Conservation (phyloP, 1,140 invertebrate species). For the Aphelinus atriplicis region DNA sequence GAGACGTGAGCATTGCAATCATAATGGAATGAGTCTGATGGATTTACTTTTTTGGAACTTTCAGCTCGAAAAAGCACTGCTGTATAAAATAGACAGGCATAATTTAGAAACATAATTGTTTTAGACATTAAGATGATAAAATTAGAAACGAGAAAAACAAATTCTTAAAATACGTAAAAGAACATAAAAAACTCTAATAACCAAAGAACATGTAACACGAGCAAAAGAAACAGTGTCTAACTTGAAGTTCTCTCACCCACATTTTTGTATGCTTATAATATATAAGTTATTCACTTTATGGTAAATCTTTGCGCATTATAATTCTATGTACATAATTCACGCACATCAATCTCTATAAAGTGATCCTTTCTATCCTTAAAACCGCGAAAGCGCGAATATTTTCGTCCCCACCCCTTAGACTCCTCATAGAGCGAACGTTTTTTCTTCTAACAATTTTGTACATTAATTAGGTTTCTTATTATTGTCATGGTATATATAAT, state of each 20-base stretch:
- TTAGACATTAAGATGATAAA: conserved; percentile 1
- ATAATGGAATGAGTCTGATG: conserved; percentile 35
- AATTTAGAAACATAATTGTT: conserved; percentile 22
- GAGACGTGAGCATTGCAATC: conserved; percentile 11
- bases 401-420: conserved; percentile 30
- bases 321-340: conserved; percentile 34
- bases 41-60: not conserved
- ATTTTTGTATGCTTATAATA: conserved; percentile 14
- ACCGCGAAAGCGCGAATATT: conserved; percentile 18
- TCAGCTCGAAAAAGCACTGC: not conserved
- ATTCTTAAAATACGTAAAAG: conserved; percentile 29
- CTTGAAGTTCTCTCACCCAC: conserved; percentile 4
- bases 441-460: conserved; percentile 65
- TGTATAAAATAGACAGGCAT: conserved; percentile 22
- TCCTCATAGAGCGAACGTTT: conserved; percentile 46
- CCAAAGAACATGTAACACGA: conserved; percentile 34
- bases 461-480: conserved; percentile 67
- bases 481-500: conserved; percentile 64
- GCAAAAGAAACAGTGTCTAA: conserved; percentile 18
- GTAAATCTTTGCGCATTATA: conserved; percentile 17
- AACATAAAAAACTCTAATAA: conserved; percentile 32
- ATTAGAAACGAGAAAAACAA: conserved; percentile 21
- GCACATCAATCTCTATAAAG: conserved; percentile 28
- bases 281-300: conserved; percentile 9
- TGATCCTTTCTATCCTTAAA: conserved; percentile 27